Conservation (phyloP, 1,140 invertebrate genomes). For the Sminthurides bifidus region DNA sequence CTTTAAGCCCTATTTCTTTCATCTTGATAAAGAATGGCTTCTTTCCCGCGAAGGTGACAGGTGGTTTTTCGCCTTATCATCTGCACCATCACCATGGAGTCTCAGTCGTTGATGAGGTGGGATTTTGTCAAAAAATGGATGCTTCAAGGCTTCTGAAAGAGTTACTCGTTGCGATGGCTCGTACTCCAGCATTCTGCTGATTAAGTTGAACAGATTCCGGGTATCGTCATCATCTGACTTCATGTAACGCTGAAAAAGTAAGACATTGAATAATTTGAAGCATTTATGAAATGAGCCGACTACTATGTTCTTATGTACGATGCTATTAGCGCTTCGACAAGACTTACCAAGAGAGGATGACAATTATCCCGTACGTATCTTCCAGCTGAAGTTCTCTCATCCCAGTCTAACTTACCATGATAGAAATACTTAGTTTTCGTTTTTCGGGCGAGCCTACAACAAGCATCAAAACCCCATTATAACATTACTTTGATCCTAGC, state of each 20-base stretch:
- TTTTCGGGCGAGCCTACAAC: slow-evolving; percentile 74
- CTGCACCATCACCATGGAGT: slow-evolving; percentile 36
- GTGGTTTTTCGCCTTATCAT: slow-evolving; percentile 26
- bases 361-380: slow-evolving; percentile 96
- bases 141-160: slow-evolving; percentile 72
- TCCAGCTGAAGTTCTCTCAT: slow-evolving; percentile 86
- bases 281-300: not conserved
- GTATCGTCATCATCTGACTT: slow-evolving; percentile 79
- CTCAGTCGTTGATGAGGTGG: slow-evolving; percentile 58
- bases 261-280: not conserved
- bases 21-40: slow-evolving; percentile 48
- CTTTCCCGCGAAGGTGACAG: slow-evolving; percentile 40
- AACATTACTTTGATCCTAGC: not conserved
- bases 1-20: too few species aligned
- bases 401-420: slow-evolving; percentile 87
- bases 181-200: slow-evolving; percentile 92
- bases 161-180: slow-evolving; percentile 82
- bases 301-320: too few species aligned
- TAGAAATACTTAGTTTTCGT: slow-evolving; percentile 96
- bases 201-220: slow-evolving; percentile 82
- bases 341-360: slow-evolving; percentile 79
- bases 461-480: not conserved
- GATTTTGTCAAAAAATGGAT: slow-evolving; percentile 86
- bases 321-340: too few species aligned
- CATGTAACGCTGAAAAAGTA: slow-evolving; percentile 66